Base-by-base conservation (phyloP, 2,113 vertebrate species). In the Neodontobutis hainanensis region DNA sequence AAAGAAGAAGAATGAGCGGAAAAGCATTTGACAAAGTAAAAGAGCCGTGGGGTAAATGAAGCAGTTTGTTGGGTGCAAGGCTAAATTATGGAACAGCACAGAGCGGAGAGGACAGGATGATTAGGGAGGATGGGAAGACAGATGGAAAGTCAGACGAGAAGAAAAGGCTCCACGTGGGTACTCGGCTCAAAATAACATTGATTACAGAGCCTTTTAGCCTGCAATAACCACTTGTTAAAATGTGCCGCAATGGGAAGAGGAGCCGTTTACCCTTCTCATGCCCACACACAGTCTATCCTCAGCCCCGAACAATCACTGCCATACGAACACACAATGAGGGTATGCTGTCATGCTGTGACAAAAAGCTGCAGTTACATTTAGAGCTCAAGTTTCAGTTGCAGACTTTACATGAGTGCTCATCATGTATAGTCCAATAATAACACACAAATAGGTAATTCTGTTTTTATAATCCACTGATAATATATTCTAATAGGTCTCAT, bases 201-300 rank as follows among this genome's bases (percentile, higher is more conserved):
- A 90, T 90, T 90, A 86, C 55, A 87, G 64, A 81, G 64, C 64
- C 64, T 83, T 81, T 86, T 57, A 74, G 75, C 49, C 50, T 16
- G 45, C 70, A 73, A 75, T 76, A 71, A 73, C 62, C 45, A 76
- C 81, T 85, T 81, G 77, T 84, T 88, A 77, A 68, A 81, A 71
- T 73, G 72, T 69, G 27, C 64, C 63, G 70, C 73, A 72, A 65
- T 57, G 60, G 61, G 61, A 47, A 57, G 71, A 68, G 44, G 56
- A 55, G 59, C 59, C 48, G 44, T 46, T 12, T 49, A 58, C 65
- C 40, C 58, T 56, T 50, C 64, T 49, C 34, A 66, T 68, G 75
- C 83, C 77, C 75, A 81, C 87, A 61, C 78, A 78, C 40, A 60
- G 35, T 40, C 45, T 56, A 44, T 66, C 47, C 57, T 75, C 75